Evolutionary conservation across 2,797 vertebrate genomes (phyloP), one percentile per base, ranked within the genome.

Genomic region (Labeo calbasu): DNA sequence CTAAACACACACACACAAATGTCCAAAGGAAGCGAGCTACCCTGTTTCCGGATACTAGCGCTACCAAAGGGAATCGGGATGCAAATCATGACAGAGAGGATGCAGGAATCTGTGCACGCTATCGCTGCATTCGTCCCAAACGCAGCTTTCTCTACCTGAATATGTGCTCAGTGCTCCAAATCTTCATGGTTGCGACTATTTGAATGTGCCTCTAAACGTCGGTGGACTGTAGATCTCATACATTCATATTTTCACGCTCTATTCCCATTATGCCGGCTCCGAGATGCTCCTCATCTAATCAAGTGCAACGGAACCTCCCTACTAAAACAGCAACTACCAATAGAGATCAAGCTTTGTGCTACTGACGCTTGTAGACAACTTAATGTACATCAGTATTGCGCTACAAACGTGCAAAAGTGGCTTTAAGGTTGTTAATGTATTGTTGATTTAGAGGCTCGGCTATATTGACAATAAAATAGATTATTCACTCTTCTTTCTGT

Each of bases 81-180:
- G 72, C 46, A 76, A 75, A 83, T 71, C 40, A 19, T 53, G 48
- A 72, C 19, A 36, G 36, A 51, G 36, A 50, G 36, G 84, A 85
- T 85, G 78, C 71, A 51, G 40, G 25, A 81, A 85, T 85, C 84
- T 23, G 79, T 57, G 72, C 53, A 13, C 13, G 69, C 77, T 25
- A 57, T 53, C 28, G 51, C 68, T 71, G 13, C 40, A 12, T 63
- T 40, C 40, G 9, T 40, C 19, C 25, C 9, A 9, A 36, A 51
- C 28, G 65, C 57, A 46, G 15, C n/a, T 61, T 77, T 14, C 12
- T 89, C 36, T 81, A 96, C 95, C 95, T 94, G 94, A 96, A 96
- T 86, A 94, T 91, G 89, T 96, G 95, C 2, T 96, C 94, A 59
- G 95, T 95, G 91, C 93, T 95, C 95, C 95, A 96, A n/a, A 96